Evolutionary conservation across 2,888 invertebrate genomes (phyloP), one percentile per base, ranked within the genome.

Genomic region (Ochropleura leucogaster): DNA sequence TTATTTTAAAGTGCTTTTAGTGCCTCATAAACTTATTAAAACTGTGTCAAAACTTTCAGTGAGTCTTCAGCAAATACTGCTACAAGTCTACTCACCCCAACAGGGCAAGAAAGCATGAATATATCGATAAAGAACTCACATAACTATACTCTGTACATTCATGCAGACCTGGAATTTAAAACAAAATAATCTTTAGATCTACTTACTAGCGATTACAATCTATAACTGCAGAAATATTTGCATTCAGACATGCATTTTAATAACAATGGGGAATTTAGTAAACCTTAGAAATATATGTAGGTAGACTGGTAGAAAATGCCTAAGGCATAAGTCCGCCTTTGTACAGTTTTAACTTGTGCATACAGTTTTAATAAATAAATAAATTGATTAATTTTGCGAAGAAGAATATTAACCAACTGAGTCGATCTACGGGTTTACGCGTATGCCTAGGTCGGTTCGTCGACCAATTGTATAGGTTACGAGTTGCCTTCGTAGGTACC

Each of bases 131-230:
- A 53, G 53, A 80, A 80, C 80, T 80, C 80, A 83, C 80, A 53
- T 79, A 66, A 72, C 1, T 60, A 60, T 55, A 72, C 65, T 80
- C 84, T 72, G 83, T 66, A 83, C 60, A 78, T 66, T 80, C 83
- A 80, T 69, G 84, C 84, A 72, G 80, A 83, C 84, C 80, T 80
- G 80, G 10, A 80, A 80, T 79, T 60, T 53, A 67, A 72, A 80
- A 83, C 71, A 79, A 83, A 80, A 68, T 66, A 66, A 44, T 66
- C 64, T 79, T 79, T 82, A 79, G 59, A 81, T 66, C 65, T 62
- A 75, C 47, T 53, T 12, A 1, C 44, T 55, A 40, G 60, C 44
- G 12, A 44, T 55, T n/a, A 12, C 9, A 63, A 67, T n/a, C 74
- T 66, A 60, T n/a, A 30, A 30, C 30, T 30, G 10, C 12, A 44